Evolutionary conservation across 2,888 invertebrate species (phyloP).

Genomic region (Tiliacea citrago): DNA sequence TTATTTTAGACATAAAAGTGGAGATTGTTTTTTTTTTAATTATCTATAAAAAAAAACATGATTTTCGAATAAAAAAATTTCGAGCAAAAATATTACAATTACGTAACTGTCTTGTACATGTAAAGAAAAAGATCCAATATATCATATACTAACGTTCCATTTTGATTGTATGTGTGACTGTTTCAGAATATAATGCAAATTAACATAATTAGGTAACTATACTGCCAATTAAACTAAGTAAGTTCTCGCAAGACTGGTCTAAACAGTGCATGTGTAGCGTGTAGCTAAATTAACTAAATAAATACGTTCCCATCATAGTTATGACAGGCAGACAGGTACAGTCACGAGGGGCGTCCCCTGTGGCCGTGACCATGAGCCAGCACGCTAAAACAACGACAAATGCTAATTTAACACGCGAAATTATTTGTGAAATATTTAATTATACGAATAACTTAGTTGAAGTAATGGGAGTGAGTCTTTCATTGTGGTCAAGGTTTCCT

Average conservation of each 20-base stretch:
- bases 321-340: neutral
- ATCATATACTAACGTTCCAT: no score
- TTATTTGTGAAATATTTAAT: slow-evolving; percentile 1
- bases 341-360: slow-evolving; percentile 5
- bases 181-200: no score
- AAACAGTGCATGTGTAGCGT: neutral
- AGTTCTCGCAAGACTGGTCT: neutral
- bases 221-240: no score
- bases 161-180: no score
- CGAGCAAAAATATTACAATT: no score
- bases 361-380: slow-evolving; percentile 16
- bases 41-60: no score
- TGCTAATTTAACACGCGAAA: slow-evolving; percentile 25
- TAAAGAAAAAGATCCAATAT: no score
- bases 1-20: no score
- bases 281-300: neutral
- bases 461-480: neutral
- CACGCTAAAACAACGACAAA: slow-evolving; percentile 25
- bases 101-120: no score
- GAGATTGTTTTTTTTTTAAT: no score
- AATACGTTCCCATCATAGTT: neutral
- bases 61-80: no score
- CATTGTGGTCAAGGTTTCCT: neutral
- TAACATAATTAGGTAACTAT: no score
- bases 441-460: neutral